Percentiles rank a stretch among this genome's conserved stretches.
phyloP scores from a whole-genome alignment of 2,113 vertebrate genomes.

The Axis porcinus region DNA sequence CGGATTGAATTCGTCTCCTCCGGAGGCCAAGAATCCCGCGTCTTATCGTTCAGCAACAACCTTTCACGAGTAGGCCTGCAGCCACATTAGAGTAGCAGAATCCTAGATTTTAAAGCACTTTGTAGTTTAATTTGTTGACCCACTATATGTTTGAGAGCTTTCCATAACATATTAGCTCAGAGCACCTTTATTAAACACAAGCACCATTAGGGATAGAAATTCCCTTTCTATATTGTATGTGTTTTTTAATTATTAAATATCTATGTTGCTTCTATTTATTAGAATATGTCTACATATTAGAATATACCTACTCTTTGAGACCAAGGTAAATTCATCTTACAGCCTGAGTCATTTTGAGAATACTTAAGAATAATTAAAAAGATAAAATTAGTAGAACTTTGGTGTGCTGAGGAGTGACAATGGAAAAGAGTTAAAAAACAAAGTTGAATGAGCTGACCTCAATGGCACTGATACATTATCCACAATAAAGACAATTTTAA shows the following conservation, averaged over 20 bases:
- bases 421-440: background rate
- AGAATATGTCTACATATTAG: background rate
- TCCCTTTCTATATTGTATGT: background rate
- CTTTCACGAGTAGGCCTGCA: background rate
- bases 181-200: background rate
- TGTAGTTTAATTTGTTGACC: conserved; percentile 6
- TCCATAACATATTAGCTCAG: background rate
- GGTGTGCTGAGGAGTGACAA: background rate
- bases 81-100: background rate
- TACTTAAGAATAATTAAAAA: background rate
- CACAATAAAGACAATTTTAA: background rate
- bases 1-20: no score
- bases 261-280: background rate
- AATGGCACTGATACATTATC: background rate
- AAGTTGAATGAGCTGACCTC: background rate
- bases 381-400: background rate
- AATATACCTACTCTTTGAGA: background rate
- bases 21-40: no score
- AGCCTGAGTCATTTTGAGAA: background rate
- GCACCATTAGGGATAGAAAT: background rate
- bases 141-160: conserved; percentile 4
- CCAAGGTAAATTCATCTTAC: background rate
- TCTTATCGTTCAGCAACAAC: no score
- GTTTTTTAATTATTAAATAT: background rate
- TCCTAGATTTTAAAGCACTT: background rate